These are phyloP conservation scores for Drosophila ficusphila DNA, from an alignment of 1,140 invertebrate genomes.

Conservation along the genomic window DNA sequence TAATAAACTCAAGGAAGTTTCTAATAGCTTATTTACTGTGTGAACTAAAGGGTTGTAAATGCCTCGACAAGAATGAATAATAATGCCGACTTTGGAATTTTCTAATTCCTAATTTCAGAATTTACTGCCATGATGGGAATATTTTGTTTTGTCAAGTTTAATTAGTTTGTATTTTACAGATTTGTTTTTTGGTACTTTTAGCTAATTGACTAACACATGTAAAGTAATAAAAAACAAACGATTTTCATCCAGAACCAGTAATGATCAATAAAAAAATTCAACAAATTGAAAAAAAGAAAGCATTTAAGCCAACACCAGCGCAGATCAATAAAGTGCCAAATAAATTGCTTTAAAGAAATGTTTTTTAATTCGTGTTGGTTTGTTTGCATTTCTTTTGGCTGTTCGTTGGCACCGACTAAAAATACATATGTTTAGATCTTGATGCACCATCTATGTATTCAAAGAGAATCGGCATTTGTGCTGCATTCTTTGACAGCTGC, in stretches of 20 bases:
- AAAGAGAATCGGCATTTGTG: slow-evolving; percentile 35
- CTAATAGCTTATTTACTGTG: not conserved
- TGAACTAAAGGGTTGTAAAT: not conserved
- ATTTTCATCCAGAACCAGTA: not conserved
- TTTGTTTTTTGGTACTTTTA: not conserved
- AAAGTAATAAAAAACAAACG: not conserved
- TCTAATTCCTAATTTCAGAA: slow-evolving; percentile 5
- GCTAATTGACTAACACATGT: not conserved
- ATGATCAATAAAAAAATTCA: not conserved
- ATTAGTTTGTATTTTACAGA: no score
- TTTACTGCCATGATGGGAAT: not conserved
- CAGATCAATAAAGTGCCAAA: not conserved
- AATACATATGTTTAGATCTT: not conserved
- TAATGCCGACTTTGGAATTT: not conserved
- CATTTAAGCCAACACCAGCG: not conserved
- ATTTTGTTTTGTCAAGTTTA: not conserved
- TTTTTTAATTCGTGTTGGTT: not conserved
- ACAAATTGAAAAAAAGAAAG: not conserved
- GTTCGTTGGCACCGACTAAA: slow-evolving; percentile 5
- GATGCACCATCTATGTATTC: not conserved
- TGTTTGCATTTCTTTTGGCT: not conserved
- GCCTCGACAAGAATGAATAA: not conserved
- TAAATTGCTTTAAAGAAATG: not conserved
- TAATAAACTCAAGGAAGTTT: not conserved
- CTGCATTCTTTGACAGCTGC: slow-evolving; percentile 55